phyloP scores from a whole-genome alignment of 2,797 vertebrate genomes.

The Botia kubotai region DNA sequence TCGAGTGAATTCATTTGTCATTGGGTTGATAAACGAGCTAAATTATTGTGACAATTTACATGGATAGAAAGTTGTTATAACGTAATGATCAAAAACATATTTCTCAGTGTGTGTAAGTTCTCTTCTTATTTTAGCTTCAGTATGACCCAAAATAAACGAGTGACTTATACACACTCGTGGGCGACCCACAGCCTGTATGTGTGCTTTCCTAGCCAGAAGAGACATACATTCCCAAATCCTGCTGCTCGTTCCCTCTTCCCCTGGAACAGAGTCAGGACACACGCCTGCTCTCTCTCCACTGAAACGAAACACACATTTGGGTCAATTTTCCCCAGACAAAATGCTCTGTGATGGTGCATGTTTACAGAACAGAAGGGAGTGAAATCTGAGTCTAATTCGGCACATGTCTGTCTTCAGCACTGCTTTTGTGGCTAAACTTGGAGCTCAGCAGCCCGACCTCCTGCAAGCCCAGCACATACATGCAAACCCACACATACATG shows the following conservation, averaged over 20 bases:
- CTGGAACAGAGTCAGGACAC: constrained; percentile 58
- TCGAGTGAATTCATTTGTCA: background rate
- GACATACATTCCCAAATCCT: constrained; percentile 58
- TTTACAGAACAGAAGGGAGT: constrained; percentile 44
- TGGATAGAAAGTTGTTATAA: background rate
- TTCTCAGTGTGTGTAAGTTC: background rate
- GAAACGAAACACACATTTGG: constrained; percentile 49
- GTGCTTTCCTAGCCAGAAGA: constrained; percentile 38
- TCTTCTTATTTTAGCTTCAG: constrained; percentile 15
- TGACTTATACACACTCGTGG: constrained; percentile 27
- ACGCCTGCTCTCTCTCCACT: constrained; percentile 32
- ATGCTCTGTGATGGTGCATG: constrained; percentile 62
- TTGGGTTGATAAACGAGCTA: background rate
- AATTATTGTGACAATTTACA: background rate
- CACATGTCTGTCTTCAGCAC: constrained; percentile 74
- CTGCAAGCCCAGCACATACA: background rate
- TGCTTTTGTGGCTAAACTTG: constrained; percentile 76
- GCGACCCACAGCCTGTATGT: constrained; percentile 38
- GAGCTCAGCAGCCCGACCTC: constrained; percentile 51
- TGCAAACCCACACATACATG: too few relatives aligned
- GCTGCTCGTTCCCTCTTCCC: constrained; percentile 55
- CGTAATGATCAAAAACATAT: background rate
- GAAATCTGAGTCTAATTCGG: constrained; percentile 74
- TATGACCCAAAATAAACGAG: constrained; percentile 43
- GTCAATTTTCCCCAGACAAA: constrained; percentile 60